Percentiles rank a stretch among this genome's conserved stretches.
Conservation (phyloP, 2,113 vertebrate genomes). For the Promerops cafer region DNA sequence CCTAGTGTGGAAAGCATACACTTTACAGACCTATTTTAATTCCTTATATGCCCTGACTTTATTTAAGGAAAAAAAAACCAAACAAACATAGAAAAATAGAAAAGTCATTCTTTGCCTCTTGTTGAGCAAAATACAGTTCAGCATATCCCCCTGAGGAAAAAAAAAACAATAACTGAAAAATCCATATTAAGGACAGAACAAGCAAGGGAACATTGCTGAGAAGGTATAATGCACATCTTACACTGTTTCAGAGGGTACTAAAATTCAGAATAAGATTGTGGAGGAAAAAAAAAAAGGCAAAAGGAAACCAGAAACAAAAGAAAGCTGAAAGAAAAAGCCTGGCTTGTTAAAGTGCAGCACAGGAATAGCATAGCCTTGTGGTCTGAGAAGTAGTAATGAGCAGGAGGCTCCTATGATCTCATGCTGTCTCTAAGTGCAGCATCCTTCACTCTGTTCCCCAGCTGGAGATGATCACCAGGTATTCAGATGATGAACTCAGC, state of each 20-base stretch:
- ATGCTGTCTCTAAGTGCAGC: background rate
- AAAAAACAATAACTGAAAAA: background rate
- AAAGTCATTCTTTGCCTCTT: background rate
- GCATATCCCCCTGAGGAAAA: background rate
- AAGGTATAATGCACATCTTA: background rate
- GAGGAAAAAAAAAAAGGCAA: background rate
- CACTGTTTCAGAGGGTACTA: background rate
- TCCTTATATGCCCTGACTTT: background rate
- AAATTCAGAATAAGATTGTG: background rate
- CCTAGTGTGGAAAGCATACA: background rate
- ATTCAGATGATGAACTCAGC: background rate
- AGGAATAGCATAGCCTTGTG: background rate
- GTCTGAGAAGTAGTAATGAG: background rate
- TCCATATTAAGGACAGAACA: background rate
- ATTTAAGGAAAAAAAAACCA: background rate
- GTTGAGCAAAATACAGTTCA: background rate
- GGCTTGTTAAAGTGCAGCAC: background rate
- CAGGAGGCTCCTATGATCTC: background rate
- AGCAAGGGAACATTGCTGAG: background rate
- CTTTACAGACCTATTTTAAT: background rate
- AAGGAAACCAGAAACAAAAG: background rate
- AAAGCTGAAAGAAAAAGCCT: background rate
- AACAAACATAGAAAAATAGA: background rate
- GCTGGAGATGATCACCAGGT: background rate
- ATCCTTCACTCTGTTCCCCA: background rate